Evolutionary conservation across 2,113 vertebrate genomes (phyloP), one percentile per base, ranked within the genome.

Genomic region (Pseudorasbora parva): DNA sequence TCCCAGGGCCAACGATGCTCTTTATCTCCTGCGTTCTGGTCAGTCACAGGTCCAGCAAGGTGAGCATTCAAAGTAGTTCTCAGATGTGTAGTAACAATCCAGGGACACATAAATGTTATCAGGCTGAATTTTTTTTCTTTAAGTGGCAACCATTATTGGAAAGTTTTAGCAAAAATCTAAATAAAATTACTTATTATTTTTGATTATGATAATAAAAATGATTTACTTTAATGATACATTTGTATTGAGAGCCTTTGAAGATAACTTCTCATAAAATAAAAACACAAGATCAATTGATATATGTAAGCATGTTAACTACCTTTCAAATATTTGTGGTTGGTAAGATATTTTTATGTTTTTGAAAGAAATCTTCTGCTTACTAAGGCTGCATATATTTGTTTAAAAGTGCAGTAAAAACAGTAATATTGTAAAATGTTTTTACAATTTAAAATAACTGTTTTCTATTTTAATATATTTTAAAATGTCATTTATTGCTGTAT

Each of bases 21-120:
- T 96, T 47, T 92, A 91, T 87, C 96, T 98, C 82, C 94, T 98
- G 88, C 95, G 96, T 88, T 95, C 93, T 1, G 97, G 96, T 66
- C 96, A 97, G 92, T 94, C 94, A 62, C 95, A 96, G 88, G 95
- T 98, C 1, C 97, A 97, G 88, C 95, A 97, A 93, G 97, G 97
- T 98, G 91, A 88, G 86, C 5, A 17, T 37, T 64, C 6, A 68
- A 21, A 68, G 33, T 11, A 68, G 37, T 9, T 68, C 64, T 68
- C 4, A 37, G 37, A 37, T 37, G 6, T 37, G 37, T 37, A 37
- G 37, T 5, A 37, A 37, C 37, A 68, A 68, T 9, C 7, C 9
- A 8, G 1, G 25, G 15, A 66, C 27, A 60, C 5, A 54, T 54
- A 54, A 60, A 25, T n/a, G 33, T 66, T 19, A 66, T 66, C 62